Base-by-base conservation (phyloP, 2,888 invertebrate species). In the Volucella inflata region DNA sequence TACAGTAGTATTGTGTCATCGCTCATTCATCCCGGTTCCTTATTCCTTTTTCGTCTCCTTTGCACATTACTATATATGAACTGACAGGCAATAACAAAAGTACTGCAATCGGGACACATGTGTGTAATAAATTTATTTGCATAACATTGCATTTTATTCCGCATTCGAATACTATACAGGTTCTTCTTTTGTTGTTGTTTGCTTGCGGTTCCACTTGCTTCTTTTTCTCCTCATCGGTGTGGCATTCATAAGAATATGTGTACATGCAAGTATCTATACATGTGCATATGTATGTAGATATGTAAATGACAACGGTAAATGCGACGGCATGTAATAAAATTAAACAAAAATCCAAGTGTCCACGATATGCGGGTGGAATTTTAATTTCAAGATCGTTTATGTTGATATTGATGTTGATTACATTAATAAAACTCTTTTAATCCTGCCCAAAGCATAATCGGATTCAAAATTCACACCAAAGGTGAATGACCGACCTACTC, bases 401-500 rank as follows among this genome's bases (percentile, higher is more conserved):
- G 1, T 6, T 30, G 30, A 30, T 30, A 6, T 6, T 30, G 30
- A 30, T 30, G 30, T 30, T 48, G 51, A 50, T 59, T 46, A 14
- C 30, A 11, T 42, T 8, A 21, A 46, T 50, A 82, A 78, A 77
- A 55, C 76, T 81, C 76, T 60, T 3, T 2, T 48, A 46, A 48
- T 72, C 53, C 64, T 60, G 30, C 50, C 40, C 38, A 53, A 2
- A 40, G 36, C 51, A 30, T 38, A 64, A 21, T 70, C 71, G 65
- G 53, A 40, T 40, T 9, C 3, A 21, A 51, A 40, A 36, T 17
- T 38, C 11, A 42, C 36, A 12, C 14, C 8, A 17, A 89, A 91
- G 91, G 91, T 92, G 91, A 92, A 92, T 90, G 92, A 92, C 92
- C 92, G 92, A 92, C 92, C 92, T 92, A 92, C 92, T 92, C 92